Percentiles rank a stretch among this genome's conserved stretches.
These are phyloP conservation scores for Oriolus oriolus DNA, from an alignment of 2,113 vertebrate species.

Conservation along the genomic window DNA sequence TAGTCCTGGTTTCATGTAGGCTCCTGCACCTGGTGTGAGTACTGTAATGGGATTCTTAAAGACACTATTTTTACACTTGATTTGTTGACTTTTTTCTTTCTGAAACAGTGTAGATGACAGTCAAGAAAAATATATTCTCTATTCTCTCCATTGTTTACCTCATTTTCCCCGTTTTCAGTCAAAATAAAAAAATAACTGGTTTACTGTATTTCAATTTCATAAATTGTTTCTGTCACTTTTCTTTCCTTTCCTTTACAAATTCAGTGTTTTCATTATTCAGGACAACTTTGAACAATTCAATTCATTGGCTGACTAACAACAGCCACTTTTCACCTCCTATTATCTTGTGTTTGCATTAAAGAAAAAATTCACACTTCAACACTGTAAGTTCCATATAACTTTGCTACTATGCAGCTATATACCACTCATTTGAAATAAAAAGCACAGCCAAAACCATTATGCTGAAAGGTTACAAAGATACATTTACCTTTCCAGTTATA, in stretches of 20 bases:
- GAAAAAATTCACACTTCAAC: neutral
- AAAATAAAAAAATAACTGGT: neutral
- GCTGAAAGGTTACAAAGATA: neutral
- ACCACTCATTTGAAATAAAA: neutral
- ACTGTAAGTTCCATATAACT: neutral
- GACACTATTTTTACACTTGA: neutral
- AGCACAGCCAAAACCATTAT: neutral
- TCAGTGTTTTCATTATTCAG: neutral
- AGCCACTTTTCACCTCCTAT: neutral
- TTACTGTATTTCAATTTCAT: neutral
- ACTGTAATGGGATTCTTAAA: neutral
- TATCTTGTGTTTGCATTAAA: neutral
- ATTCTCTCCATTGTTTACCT: neutral
- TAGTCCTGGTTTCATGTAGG: neutral
- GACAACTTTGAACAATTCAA: neutral
- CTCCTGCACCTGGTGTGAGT: neutral
- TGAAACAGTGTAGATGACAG: neutral
- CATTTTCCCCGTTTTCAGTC: accelerated
- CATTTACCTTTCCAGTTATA: slow-evolving; percentile 23
- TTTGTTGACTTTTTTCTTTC: neutral
- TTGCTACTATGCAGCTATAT: neutral
- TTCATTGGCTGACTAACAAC: neutral
- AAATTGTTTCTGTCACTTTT: neutral
- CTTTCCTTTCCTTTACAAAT: neutral
- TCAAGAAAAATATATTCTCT: neutral